Percentiles rank a stretch among this genome's conserved stretches.
Evolutionary conservation across 37 sponge, comb jelly and placozoan species (phyloP).

Genomic region (Tethya wilhelma): DNA sequence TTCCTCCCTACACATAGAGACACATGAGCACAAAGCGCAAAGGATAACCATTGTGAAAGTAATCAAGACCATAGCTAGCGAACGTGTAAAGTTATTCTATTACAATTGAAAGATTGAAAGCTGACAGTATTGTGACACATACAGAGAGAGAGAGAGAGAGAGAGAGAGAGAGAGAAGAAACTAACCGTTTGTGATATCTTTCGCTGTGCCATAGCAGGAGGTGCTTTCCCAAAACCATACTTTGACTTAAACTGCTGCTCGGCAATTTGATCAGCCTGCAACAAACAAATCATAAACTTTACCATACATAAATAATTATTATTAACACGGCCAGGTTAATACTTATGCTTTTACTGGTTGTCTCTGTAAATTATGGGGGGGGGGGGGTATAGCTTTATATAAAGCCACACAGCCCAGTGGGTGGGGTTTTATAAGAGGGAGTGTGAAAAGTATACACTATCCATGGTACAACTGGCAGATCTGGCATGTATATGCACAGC

Average conservation of each 20-base stretch:
- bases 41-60: neutral
- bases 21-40: neutral
- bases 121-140: no score
- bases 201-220: conserved; percentile 46
- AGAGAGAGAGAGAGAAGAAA: conserved; percentile 8
- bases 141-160: conserved; percentile 26
- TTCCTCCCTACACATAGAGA: conserved; percentile 50
- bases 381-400: no score
- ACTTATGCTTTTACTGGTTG: no score
- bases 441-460: no score
- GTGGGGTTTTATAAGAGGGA: no score
- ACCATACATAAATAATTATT: no score
- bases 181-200: conserved; percentile 37
- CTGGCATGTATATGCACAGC: no score
- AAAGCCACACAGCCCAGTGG: no score
- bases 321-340: no score
- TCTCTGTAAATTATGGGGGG: no score
- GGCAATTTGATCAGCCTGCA: conserved; percentile 31
- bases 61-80: neutral
- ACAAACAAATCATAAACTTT: neutral
- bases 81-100: neutral
- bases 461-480: no score
- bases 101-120: neutral
- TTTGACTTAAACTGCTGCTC: conserved; percentile 33
- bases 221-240: conserved; percentile 31